These are phyloP conservation scores for Eilema sororculum DNA, from an alignment of 2,888 invertebrate genomes.

Conservation along the genomic window DNA sequence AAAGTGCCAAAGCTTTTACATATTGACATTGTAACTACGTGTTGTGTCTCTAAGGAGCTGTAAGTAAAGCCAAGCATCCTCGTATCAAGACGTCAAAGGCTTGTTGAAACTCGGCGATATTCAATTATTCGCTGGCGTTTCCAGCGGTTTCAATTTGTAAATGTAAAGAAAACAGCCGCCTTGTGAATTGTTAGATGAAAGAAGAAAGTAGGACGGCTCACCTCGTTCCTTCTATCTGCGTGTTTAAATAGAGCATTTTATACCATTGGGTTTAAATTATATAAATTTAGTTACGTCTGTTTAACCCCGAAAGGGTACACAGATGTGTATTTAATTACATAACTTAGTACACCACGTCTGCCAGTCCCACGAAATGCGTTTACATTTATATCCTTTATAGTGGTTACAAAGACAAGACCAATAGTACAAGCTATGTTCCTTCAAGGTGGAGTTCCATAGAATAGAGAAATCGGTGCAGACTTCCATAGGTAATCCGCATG, in stretches of 20 bases:
- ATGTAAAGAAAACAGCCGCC: conserved; percentile 31
- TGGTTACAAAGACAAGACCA: too few species aligned
- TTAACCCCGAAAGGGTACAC: too few species aligned
- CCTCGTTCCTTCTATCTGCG: not conserved
- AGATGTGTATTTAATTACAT: too few species aligned
- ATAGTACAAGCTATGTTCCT: too few species aligned
- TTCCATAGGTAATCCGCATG: too few species aligned
- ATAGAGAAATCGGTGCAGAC: too few species aligned
- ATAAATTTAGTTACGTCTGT: too few species aligned
- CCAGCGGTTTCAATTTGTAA: conserved; percentile 16
- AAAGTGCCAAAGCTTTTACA: too few species aligned
- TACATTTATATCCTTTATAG: too few species aligned
- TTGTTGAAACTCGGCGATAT: conserved; percentile 3
- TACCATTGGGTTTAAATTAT: not conserved
- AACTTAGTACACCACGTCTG: too few species aligned
- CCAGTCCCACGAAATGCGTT: too few species aligned
- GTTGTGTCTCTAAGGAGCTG: not conserved
- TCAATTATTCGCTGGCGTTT: conserved; percentile 6
- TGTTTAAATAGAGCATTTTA: not conserved
- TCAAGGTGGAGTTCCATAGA: too few species aligned
- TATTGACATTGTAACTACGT: not conserved
- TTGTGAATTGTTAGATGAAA: conserved; percentile 33
- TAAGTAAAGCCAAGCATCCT: not conserved
- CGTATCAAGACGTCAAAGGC: not conserved
- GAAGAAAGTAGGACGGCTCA: conserved; percentile 30